Conservation (phyloP, 2,888 invertebrate species). For the Chaetoderma sp. region DNA sequence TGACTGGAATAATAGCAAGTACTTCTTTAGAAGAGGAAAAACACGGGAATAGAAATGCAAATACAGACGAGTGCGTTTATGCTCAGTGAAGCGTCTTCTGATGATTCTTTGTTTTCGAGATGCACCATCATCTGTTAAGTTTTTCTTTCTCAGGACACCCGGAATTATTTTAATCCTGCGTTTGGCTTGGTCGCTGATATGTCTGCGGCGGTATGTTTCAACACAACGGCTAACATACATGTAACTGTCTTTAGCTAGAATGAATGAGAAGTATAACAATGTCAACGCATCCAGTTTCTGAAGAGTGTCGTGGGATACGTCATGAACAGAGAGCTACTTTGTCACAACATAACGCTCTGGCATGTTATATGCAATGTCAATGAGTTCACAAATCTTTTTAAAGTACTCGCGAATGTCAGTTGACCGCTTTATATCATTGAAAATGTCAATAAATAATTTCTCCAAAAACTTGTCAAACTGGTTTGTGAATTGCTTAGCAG, state of each 20-base stretch:
- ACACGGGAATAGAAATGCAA: too few relatives aligned
- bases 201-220: conserved; percentile 15
- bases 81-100: conserved; percentile 10
- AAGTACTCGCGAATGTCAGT: conserved; percentile 32
- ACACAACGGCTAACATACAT: conserved; percentile 11
- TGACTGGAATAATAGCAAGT: conserved; percentile 13
- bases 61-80: too few relatives aligned
- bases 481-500: conserved; percentile 38
- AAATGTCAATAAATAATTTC: conserved; percentile 31
- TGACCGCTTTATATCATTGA: conserved; percentile 42
- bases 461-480: conserved; percentile 37
- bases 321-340: conserved; percentile 41
- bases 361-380: conserved; percentile 29
- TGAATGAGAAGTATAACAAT: too few relatives aligned
- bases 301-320: conserved; percentile 32
- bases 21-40: background rate
- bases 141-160: conserved; percentile 5
- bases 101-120: conserved; percentile 23
- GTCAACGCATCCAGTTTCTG: conserved; percentile 31
- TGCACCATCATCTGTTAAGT: conserved; percentile 24
- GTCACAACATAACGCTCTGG: conserved; percentile 37
- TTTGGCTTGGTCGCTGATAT: background rate
- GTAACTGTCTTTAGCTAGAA: too few relatives aligned
- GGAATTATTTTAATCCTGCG: conserved; percentile 6
- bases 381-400: conserved; percentile 29